Evolutionary conservation across 2,113 vertebrate species (phyloP).

Genomic region (Pelobates fuscus): DNA sequence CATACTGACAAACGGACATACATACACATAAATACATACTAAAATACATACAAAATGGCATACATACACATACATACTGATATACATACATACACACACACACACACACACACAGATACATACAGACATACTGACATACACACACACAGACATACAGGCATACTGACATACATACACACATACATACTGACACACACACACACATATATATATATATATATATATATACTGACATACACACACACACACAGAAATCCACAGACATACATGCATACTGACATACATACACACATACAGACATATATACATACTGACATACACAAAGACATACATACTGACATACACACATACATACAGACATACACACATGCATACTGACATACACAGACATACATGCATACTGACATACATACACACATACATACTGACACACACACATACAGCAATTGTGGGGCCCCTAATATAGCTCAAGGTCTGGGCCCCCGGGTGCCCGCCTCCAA

Average conservation of each 20-base stretch:
- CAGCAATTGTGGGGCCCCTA: too few relatives aligned
- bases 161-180: neutral
- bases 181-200: neutral
- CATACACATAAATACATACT: neutral
- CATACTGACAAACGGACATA: neutral
- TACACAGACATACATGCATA: neutral
- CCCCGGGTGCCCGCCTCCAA: too few relatives aligned
- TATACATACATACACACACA: neutral
- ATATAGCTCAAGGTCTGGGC: too few relatives aligned
- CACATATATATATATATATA: neutral
- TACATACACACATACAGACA: neutral
- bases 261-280: neutral
- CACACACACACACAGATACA: neutral
- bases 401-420: neutral
- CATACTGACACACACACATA: neutral
- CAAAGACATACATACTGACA: neutral
- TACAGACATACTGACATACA: neutral
- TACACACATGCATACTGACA: neutral
- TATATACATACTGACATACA: neutral
- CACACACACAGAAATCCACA: neutral
- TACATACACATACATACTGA: neutral
- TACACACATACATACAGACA: neutral
- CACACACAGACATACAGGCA: neutral
- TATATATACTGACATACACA: neutral
- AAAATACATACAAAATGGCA: neutral